Base-by-base conservation (phyloP, 1,140 invertebrate species). In the Pseudomyrmex cubaensis region DNA sequence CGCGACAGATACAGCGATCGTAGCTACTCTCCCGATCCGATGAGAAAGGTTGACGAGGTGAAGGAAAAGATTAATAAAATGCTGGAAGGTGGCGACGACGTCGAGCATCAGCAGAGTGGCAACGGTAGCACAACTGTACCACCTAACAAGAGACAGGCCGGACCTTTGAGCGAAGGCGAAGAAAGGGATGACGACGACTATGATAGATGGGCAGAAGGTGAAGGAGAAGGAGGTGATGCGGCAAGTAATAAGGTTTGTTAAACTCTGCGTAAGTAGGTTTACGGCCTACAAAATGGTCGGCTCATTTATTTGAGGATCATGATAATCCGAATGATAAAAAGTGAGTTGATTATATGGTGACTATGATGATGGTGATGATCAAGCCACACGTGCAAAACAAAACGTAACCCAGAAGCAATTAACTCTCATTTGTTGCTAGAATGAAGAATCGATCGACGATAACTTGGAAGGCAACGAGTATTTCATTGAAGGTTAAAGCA, bases 161-260 rank as follows among this genome's bases (percentile, higher is more conserved):
- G 96, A 70, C 96, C 96, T 70, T 92, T 96, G 82, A 96, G 96
- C 90, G 96, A 97, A 89, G 96, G 96, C 5, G 96, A 97, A 89
- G 96, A 97, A 85, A 95, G 96, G 77, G 96, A 97, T 90, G 96
- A 96, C 80, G 95, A 96, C 59, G 94, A 94, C 82, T 94, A 94
- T 87, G 94, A 94, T 78, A 91, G 92, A 46, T 94, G 94, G 93
- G 92, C 91, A 75, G 89, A 90, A 56, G 87, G 87, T 57, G 91
- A 90, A 56, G 87, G 86, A 62, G 91, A 91, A 64, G 85, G 87
- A 52, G 90, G 87, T 52, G 91, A 92, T 25, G 66, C 89, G 50
- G 73, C 90, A 35, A 92, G 87, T 74, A 67, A 62, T n/a, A 94
- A 94, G 90, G 92, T 93, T 91, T 91, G 89, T 91, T 91, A 92